Base-by-base conservation (phyloP, 2,888 invertebrate species). In the Cerastoderma edule region DNA sequence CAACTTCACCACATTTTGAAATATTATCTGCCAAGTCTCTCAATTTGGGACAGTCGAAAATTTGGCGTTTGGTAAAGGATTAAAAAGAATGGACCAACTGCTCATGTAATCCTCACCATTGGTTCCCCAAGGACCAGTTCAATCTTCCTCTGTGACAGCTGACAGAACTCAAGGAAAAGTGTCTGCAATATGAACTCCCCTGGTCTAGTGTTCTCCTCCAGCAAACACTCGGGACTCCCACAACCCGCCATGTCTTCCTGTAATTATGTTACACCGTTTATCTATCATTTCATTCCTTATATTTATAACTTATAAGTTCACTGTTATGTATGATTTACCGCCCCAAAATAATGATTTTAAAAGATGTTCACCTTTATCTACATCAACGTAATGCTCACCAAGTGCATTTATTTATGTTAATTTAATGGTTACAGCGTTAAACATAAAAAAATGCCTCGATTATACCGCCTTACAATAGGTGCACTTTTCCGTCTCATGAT, bases 141-240 rank as follows among this genome's bases (percentile, higher is more conserved):
- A 93, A 99, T 98, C 93, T 99, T 99, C 91, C 96, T 96, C 90
- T 99, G 99, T 0, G 98, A 98, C 89, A 98, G 96, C 1, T 96
- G 94, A 0, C 98, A 98, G 90, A 99, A 99, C 93, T 99, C 99
- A 0, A 97, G 95, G 91, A 99, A 98, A 1, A 99, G 94, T 56
- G 97, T 96, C 76, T 98, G 95, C 96, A 99, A 98, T 0, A 99
- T 98, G 93, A 96, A 99, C 93, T 99, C 98, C 16, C 99, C 99
- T 19, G 93, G 92, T 69, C 90, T 91, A 35, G 85, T 85, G 60
- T 75, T 72, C 63, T 85, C 87, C 39, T 84, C 86, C 33, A 75
- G 28, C 35, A 65, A 63, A 4, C 54, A 60, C 35, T 76, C 80
- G 24, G 77, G 75, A 46, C 80, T 80, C 8, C 50, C 46, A 1